A percentile compares a stretch with the other conserved stretches of the same genome.
These are phyloP conservation scores for Cataglyphis rosenhaueri DNA, from an alignment of 2,888 invertebrate genomes.

Conservation along the genomic window DNA sequence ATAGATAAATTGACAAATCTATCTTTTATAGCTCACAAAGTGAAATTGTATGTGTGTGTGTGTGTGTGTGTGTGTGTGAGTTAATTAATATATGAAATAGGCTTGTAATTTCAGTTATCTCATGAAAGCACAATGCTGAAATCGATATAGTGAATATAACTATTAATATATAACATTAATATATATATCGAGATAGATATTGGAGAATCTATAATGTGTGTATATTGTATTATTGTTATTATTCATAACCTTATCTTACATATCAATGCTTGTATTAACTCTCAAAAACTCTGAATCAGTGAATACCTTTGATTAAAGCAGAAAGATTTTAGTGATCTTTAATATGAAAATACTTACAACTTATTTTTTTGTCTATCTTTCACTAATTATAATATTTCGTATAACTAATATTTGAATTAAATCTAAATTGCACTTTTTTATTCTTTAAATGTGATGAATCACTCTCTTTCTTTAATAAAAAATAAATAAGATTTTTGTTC, in stretches of 20 bases:
- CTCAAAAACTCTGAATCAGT: neutral
- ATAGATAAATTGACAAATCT: conserved; percentile 38
- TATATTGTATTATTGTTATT: conserved; percentile 2
- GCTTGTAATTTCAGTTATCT: conserved; percentile 36
- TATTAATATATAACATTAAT: conserved; percentile 18
- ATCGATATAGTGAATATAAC: conserved; percentile 25
- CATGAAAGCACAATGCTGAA: conserved; percentile 22
- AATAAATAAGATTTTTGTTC: neutral
- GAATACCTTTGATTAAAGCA: neutral
- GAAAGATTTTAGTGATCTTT: neutral
- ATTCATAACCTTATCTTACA: conserved; percentile 7
- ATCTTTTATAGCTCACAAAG: conserved; percentile 22
- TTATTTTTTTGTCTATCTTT: neutral
- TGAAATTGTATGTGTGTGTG: neutral
- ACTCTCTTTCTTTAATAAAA: neutral
- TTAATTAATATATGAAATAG: conserved; percentile 35
- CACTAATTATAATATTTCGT: neutral
- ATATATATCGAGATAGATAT: neutral
- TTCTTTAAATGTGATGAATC: neutral
- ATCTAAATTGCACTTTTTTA: neutral
- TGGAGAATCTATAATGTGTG: neutral
- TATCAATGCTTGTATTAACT: neutral
- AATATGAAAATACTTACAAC: neutral
- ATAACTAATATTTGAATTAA: neutral
- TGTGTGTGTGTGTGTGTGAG: neutral